Evolutionary conservation across 2,113 vertebrate genomes (phyloP).

Genomic region (Delphinus delphis): DNA sequence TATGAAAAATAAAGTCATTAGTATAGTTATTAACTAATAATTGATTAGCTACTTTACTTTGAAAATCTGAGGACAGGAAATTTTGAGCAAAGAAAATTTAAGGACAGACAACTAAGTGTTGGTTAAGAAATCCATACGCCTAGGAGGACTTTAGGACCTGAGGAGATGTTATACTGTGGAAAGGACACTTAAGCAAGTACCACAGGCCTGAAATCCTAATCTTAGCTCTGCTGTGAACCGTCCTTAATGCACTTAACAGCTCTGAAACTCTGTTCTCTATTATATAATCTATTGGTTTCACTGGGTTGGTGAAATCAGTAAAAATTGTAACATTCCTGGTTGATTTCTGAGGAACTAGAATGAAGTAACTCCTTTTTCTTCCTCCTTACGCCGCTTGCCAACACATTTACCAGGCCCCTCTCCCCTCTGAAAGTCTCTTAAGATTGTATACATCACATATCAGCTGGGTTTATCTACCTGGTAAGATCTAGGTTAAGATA

Average conservation of each 20-base stretch:
- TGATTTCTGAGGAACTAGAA: background rate
- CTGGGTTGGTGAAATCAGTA: background rate
- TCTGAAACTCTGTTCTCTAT: background rate
- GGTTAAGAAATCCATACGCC: background rate
- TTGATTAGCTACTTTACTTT: background rate
- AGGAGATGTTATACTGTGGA: fast-evolving
- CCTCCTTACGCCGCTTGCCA: background rate
- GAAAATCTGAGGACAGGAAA: background rate
- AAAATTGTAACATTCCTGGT: background rate
- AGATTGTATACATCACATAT: background rate
- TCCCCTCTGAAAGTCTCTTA: background rate
- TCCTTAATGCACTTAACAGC: background rate
- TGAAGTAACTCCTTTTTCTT: background rate
- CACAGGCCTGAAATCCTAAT: background rate
- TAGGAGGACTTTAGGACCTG: background rate
- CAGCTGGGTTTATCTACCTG: background rate
- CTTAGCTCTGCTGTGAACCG: background rate
- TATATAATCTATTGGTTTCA: background rate
- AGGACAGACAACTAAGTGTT: background rate
- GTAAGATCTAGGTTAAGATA: background rate
- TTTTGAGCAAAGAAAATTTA: background rate
- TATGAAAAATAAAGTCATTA: background rate
- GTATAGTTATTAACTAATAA: background rate
- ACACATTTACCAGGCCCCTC: background rate
- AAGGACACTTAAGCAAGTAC: background rate